Base-by-base conservation (phyloP, 2,113 vertebrate species). In the Probosciger aterrimus region DNA sequence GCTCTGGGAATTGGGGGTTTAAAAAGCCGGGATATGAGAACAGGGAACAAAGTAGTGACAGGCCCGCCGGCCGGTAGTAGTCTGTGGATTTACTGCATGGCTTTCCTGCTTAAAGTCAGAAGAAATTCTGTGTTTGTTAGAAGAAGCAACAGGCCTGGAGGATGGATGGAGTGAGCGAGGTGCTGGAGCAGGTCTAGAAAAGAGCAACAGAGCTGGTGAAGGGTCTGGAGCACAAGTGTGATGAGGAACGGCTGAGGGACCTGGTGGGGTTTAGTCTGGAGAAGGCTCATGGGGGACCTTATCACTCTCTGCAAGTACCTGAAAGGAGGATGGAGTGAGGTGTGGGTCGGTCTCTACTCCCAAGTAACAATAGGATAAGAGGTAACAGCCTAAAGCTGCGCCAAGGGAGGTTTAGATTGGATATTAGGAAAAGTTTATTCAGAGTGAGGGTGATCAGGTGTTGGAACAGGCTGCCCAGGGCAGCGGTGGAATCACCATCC, bases 41-140 rank as follows among this genome's bases (percentile, higher is more conserved):
- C 3, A 7, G 47, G 33, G 27, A 7, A 30, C 16, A 2, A 23
- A 53, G 5, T 11, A 6, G 5, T 2, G 4, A 24, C 17, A 27
- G 71, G 10, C 1, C 1, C 2, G 10, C 4, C 18, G 30, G 24
- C 7, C 5, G 2, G n/a, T 11, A 2, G 7, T 27, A 2, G 3
- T 9, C 4, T 22, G 8, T 18, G 16, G 27, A 5, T 53, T 39
- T 46, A 7, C 20, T 0, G 0, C 5, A 27, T n/a, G 41, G 3
- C 14, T 67, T 46, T 62, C 16, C 4, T 14, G 1, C 10, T 20
- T 33, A 2, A 39, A 41, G 31, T 41, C 28, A 6, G 53, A 50
- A 39, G 31, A 63, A 69, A 35, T 35, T 9, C 8, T 14, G 4
- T 57, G 10, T 33, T 71, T 46, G 16, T 14, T 33, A 9, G 41